phyloP scores from a whole-genome alignment of 2,888 invertebrate species.

The Drosophila robusta region DNA sequence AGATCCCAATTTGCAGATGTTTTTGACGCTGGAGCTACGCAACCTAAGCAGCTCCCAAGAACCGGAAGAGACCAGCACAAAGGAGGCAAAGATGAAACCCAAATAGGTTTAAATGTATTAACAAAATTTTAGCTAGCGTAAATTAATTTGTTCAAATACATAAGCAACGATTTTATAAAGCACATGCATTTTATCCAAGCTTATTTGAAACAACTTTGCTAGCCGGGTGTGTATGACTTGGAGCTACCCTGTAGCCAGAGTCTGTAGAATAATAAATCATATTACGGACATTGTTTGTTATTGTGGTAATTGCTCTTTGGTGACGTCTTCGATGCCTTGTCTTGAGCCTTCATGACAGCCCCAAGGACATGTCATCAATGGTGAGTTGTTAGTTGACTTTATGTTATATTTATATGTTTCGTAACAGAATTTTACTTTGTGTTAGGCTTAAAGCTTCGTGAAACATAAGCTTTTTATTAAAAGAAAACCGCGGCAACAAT shows the following conservation, averaged over 20 bases:
- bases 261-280: no score
- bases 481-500: no score
- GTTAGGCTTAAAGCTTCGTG: no score
- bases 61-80: slow-evolving; percentile 24
- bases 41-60: slow-evolving; percentile 85
- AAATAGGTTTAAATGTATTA: slow-evolving; percentile 24
- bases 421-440: no score
- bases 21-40: slow-evolving; percentile 91
- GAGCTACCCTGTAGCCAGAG: no score
- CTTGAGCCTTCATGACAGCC: background rate
- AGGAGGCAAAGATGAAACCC: slow-evolving; percentile 33
- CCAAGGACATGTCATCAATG: background rate
- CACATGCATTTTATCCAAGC: no score
- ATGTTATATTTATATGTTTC: no score
- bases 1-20: slow-evolving; percentile 93
- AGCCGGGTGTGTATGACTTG: no score
- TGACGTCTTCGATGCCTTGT: background rate
- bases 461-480: no score
- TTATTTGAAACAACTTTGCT: no score
- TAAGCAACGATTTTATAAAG: background rate
- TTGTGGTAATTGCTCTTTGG: no score
- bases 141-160: slow-evolving; percentile 4
- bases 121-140: slow-evolving; percentile 12
- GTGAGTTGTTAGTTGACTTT: background rate
- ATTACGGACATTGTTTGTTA: no score